Conservation (phyloP, 2,797 vertebrate genomes). For the Menidia menidia region DNA sequence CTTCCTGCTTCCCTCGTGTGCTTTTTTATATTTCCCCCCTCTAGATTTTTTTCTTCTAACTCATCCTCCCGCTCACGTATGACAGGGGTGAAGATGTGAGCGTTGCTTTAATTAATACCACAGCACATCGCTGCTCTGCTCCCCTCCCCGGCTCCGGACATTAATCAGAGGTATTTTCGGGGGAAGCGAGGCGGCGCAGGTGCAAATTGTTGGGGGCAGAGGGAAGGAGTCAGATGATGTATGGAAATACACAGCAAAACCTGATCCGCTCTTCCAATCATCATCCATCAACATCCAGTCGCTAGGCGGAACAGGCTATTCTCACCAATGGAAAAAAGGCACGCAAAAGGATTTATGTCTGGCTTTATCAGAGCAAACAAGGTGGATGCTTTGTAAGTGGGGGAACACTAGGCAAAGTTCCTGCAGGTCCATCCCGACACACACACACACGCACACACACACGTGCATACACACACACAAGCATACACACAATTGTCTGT, state of each 20-base stretch:
- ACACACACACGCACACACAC: too few species aligned
- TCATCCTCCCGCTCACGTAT: conserved; percentile 26
- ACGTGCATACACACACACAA: too few species aligned
- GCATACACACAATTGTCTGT: too few species aligned
- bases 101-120: conserved; percentile 74
- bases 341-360: conserved; percentile 49
- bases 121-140: conserved; percentile 62
- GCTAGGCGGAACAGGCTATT: conserved; percentile 60
- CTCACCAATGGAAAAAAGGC: conserved; percentile 65
- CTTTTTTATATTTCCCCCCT: conserved; percentile 6
- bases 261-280: conserved; percentile 78
- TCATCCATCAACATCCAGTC: conserved; percentile 76
- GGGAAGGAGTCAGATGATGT: conserved; percentile 70
- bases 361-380: conserved; percentile 52
- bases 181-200: conserved; percentile 72
- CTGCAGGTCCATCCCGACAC: conserved; percentile 12
- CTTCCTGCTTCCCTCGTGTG: background rate
- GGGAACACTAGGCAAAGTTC: conserved; percentile 37
- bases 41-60: background rate
- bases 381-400: conserved; percentile 43
- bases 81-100: conserved; percentile 38
- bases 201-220: conserved; percentile 70
- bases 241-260: conserved; percentile 76
- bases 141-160: conserved; percentile 62
- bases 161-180: conserved; percentile 81